Evolutionary conservation across 2,888 invertebrate species (phyloP), one percentile per base, ranked within the genome.

Genomic region (Metalampra italica): DNA sequence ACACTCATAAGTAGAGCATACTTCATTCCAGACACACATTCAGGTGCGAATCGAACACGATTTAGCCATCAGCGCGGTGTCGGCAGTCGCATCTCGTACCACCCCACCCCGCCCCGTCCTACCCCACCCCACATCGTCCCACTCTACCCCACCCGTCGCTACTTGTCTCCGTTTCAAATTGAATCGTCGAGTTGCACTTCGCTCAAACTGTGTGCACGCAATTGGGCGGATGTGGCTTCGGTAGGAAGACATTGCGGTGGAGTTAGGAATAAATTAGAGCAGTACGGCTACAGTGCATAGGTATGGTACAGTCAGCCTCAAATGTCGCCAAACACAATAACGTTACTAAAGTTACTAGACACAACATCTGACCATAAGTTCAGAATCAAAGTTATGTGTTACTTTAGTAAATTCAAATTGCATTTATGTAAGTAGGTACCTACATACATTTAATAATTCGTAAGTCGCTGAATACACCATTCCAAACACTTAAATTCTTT

Each of bases 11-110:
- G 68, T 75, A 74, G 72, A 85, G 83, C 74, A 70, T 53, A 62
- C 43, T 62, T 12, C 56, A 37, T 1, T 36, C 15, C 60, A 30
- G 50, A 52, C 50, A 57, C 53, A 58, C 61, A 67, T 68, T 71
- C 87, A 88, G 88, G 88, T 88, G 86, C 67, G 74, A 84, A 82
- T 82, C 77, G 85, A 83, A 87, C 88, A 88, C 82, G 86, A 78
- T 86, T 88, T 80, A 78, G 79, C 88, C 87, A 88, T 88, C 88
- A 87, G 77, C 62, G 68, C 52, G 69, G 71, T 70, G 71, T 80
- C 82, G 80, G 76, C 81, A 75, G 75, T 76, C 72, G 73, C 64
- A 56, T 59, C 58, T 50, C 66, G 55, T 57, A 50, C 52, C 55
- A 56, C 53, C 47, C 40, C 44, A 48, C 47, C 40, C 49, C 49